Percentiles rank a stretch among this genome's conserved stretches.
phyloP scores from a whole-genome alignment of 2,113 vertebrate genomes.

The Calidris pygmaea region DNA sequence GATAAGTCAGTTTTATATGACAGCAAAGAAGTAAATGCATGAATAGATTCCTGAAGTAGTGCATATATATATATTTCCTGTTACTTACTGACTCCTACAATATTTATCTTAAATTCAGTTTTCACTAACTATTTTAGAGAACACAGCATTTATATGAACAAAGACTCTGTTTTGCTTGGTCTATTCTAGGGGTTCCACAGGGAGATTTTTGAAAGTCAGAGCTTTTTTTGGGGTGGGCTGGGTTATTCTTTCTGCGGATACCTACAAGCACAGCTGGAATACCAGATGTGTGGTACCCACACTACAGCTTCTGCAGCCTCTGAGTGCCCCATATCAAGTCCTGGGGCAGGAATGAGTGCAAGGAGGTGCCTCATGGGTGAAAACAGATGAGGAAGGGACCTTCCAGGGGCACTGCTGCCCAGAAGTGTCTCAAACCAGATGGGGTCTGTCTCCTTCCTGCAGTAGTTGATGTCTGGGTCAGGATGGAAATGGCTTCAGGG shows the following conservation, averaged over 20 bases:
- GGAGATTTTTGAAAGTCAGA: not conserved
- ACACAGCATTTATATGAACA: not conserved
- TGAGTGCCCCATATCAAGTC: not conserved
- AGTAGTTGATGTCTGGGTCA: not conserved
- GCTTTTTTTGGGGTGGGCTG: not conserved
- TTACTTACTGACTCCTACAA: not conserved
- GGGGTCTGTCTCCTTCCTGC: not conserved
- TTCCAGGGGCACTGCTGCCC: not conserved
- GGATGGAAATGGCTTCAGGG: not conserved
- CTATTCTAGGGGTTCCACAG: not conserved
- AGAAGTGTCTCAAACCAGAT: not conserved
- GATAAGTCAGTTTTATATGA: conserved; percentile 33
- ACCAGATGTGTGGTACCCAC: not conserved
- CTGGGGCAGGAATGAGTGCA: not conserved
- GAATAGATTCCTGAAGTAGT: not conserved
- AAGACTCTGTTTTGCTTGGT: not conserved
- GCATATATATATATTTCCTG: not conserved
- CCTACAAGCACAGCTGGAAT: not conserved
- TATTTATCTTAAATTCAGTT: not conserved
- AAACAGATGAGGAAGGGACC: not conserved
- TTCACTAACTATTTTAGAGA: not conserved
- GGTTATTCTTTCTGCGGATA: not conserved
- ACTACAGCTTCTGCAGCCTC: not conserved
- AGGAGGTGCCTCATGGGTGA: not conserved
- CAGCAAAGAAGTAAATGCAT: conserved; percentile 8